Evolutionary conservation across 1,140 invertebrate species (phyloP).

Genomic region (Helicorthomorpha holstii): DNA sequence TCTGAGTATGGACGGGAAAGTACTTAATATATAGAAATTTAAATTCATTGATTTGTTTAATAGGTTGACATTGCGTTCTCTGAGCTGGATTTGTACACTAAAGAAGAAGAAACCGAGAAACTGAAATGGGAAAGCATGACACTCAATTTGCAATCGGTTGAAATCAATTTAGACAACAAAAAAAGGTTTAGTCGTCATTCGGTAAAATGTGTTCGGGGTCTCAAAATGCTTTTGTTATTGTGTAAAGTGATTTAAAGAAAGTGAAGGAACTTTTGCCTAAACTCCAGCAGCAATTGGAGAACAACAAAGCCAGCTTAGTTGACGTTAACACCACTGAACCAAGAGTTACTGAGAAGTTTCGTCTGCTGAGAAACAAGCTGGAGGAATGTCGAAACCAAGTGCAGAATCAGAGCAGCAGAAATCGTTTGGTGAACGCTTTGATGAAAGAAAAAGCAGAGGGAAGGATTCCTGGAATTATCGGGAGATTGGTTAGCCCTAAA

Average conservation of each 20-base stretch:
- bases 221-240: no score
- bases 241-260: neutral
- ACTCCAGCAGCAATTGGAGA: neutral
- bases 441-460: conserved; percentile 69
- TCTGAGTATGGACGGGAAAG: conserved; percentile 43
- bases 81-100: conserved; percentile 61
- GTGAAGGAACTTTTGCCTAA: neutral
- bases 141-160: conserved; percentile 13
- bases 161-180: no score
- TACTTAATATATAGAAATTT: no score
- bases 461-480: conserved; percentile 61
- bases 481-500: conserved; percentile 50
- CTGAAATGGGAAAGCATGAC: conserved; percentile 42
- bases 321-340: no score
- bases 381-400: conserved; percentile 17
- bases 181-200: no score
- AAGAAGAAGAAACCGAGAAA: conserved; percentile 48
- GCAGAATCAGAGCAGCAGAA: conserved; percentile 47
- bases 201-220: no score
- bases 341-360: no score
- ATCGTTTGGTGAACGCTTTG: conserved; percentile 57
- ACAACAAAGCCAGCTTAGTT: no score
- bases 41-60: no score
- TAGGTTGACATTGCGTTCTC: no score
- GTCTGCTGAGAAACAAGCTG: no score